Evolutionary conservation across 2,113 vertebrate species (phyloP).

Genomic region (Bolborhynchus lineola): DNA sequence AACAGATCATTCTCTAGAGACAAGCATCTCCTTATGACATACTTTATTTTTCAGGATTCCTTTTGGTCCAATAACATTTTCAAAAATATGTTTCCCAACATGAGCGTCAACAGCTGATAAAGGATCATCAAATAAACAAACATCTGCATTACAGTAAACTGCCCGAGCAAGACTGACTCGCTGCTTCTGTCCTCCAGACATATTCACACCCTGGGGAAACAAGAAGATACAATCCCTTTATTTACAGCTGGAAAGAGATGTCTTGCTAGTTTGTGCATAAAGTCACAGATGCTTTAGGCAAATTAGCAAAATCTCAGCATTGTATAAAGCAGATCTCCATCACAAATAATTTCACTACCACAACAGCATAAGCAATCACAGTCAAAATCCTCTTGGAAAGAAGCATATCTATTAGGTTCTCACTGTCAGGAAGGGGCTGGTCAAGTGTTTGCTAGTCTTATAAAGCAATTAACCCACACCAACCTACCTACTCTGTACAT

Average conservation of each 20-base stretch:
- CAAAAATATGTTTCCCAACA: constrained; percentile 95
- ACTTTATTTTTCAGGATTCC: constrained; percentile 90
- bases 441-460: neutral
- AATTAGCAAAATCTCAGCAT: neutral
- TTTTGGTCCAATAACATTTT: constrained; percentile 89
- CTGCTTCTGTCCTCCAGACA: constrained; percentile 96
- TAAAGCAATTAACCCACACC: neutral
- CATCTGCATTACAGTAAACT: constrained; percentile 82
- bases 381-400: neutral
- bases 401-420: neutral
- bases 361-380: neutral
- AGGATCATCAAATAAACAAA: constrained; percentile 92
- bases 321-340: neutral
- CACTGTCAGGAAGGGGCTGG: neutral
- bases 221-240: neutral
- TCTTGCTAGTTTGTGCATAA: neutral
- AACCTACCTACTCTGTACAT: neutral
- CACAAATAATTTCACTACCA: neutral
- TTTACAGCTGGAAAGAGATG: neutral
- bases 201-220: constrained; percentile 87
- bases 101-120: constrained; percentile 93
- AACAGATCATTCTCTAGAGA: neutral
- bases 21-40: neutral
- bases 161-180: constrained; percentile 91
- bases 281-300: neutral